Percentiles rank a stretch among this genome's conserved stretches.
Evolutionary conservation across 2,888 invertebrate species (phyloP).

Genomic region (Rhorus exstirpatorius): DNA sequence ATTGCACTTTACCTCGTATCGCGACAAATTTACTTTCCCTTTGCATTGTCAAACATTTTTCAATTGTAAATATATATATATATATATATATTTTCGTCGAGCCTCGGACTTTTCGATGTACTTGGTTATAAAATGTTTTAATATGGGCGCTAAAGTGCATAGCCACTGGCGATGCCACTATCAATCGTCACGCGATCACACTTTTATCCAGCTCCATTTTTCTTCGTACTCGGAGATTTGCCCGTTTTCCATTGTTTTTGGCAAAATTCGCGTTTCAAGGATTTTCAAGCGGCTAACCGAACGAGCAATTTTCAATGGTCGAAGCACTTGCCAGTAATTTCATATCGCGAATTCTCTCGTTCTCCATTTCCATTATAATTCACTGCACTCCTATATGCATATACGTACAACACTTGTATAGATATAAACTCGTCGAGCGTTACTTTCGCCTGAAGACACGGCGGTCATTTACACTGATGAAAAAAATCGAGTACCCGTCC

Average conservation of each 20-base stretch:
- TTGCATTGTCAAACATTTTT: conserved; percentile 43
- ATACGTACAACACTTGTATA: conserved; percentile 2
- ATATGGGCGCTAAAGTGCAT: conserved; percentile 10
- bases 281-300: not conserved
- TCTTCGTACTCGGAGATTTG: too few species aligned
- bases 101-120: not conserved
- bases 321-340: conserved; percentile 28
- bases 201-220: too few species aligned
- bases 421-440: conserved; percentile 47
- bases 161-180: not conserved
- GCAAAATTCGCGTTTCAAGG: not conserved
- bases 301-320: not conserved
- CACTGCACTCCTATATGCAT: conserved; percentile 21
- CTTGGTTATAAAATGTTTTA: conserved; percentile 14
- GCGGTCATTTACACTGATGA: conserved; percentile 71
- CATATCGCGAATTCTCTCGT: conserved; percentile 5
- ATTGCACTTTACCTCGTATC: conserved; percentile 57
- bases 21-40: conserved; percentile 43
- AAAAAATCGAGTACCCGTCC: conserved; percentile 49
- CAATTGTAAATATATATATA: too few species aligned
- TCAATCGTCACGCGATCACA: conserved; percentile 22
- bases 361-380: conserved; percentile 32
- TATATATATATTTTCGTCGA: conserved; percentile 17
- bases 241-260: too few species aligned
- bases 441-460: conserved; percentile 72